Percentiles rank a stretch among this genome's conserved stretches.
These are phyloP conservation scores for Galerucella calmariensis DNA, from an alignment of 2,888 invertebrate species.

Conservation along the genomic window DNA sequence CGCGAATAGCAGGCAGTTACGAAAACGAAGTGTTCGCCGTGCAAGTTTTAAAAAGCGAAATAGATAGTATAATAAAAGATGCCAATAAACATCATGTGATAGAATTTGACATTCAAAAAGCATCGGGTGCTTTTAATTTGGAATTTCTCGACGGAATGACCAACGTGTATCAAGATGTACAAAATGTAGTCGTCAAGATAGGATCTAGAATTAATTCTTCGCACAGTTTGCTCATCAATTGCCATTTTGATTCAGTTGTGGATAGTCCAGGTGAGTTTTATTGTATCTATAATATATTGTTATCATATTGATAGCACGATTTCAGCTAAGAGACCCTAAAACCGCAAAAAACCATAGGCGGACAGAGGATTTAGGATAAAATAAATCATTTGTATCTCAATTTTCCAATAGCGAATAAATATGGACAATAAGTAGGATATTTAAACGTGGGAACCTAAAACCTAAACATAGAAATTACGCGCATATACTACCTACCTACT, in stretches of 20 bases:
- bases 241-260: slow-evolving; percentile 80
- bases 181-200: slow-evolving; percentile 76
- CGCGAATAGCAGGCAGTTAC: slow-evolving; percentile 74
- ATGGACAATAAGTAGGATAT: too few species aligned
- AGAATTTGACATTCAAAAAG: slow-evolving; percentile 71
- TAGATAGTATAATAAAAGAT: slow-evolving; percentile 61
- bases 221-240: slow-evolving; percentile 76
- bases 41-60: slow-evolving; percentile 60
- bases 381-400: too few species aligned
- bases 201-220: slow-evolving; percentile 69
- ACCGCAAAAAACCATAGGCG: too few species aligned
- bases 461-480: too few species aligned
- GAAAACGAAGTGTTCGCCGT: slow-evolving; percentile 74
- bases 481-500: too few species aligned
- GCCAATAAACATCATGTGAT: slow-evolving; percentile 67
- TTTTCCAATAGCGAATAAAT: too few species aligned
- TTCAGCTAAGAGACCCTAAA: too few species aligned
- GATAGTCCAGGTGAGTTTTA: slow-evolving; percentile 75
- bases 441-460: too few species aligned
- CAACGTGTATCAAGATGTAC: slow-evolving; percentile 75
- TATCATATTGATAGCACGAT: too few species aligned
- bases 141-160: slow-evolving; percentile 79
- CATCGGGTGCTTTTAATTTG: slow-evolving; percentile 76
- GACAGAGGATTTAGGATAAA: too few species aligned
- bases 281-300: too few species aligned